A percentile compares a stretch with the other conserved stretches of the same genome.
phyloP scores from a whole-genome alignment of 2,888 invertebrate species.

The Automeris io region DNA sequence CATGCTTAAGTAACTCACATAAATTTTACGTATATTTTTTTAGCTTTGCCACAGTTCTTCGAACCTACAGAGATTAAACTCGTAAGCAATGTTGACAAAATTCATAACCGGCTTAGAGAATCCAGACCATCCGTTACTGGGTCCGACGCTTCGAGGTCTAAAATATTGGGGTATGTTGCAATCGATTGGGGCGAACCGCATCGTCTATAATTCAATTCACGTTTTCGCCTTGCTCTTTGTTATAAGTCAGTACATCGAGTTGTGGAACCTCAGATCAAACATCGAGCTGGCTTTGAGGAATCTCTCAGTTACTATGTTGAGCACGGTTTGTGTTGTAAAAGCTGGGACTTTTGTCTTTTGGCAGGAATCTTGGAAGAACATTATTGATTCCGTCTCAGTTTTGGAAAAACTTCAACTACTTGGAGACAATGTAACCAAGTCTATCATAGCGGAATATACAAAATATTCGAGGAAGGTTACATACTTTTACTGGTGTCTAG shows the following conservation, averaged over 20 bases:
- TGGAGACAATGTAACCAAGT: constrained; percentile 24
- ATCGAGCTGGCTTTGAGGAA: constrained; percentile 47
- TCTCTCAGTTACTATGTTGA: constrained; percentile 52
- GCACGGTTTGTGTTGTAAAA: constrained; percentile 51
- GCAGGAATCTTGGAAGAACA: constrained; percentile 43
- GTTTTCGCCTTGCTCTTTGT: constrained; percentile 38
- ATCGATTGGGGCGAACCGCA: constrained; percentile 21
- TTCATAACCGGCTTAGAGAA: constrained; percentile 26
- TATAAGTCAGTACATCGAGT: constrained; percentile 50
- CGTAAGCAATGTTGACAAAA: constrained; percentile 3
- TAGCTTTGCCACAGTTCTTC: no score
- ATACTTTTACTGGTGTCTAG: constrained; percentile 49
- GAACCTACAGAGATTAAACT: no score
- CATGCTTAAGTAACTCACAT: no score
- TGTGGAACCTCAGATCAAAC: constrained; percentile 44
- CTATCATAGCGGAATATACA: constrained; percentile 37
- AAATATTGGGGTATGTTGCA: constrained; percentile 47
- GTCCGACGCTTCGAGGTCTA: constrained; percentile 42
- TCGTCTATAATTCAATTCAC: constrained; percentile 35
- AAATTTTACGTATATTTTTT: neutral
- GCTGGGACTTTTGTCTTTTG: constrained; percentile 44
- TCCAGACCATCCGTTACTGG: constrained; percentile 33
- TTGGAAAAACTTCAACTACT: constrained; percentile 38
- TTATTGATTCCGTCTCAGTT: constrained; percentile 40
- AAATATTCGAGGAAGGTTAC: constrained; percentile 50